A percentile compares a stretch with the other conserved stretches of the same genome.
These are phyloP conservation scores for Lacanobia wlatinum DNA, from an alignment of 2,888 invertebrate species.

Conservation along the genomic window DNA sequence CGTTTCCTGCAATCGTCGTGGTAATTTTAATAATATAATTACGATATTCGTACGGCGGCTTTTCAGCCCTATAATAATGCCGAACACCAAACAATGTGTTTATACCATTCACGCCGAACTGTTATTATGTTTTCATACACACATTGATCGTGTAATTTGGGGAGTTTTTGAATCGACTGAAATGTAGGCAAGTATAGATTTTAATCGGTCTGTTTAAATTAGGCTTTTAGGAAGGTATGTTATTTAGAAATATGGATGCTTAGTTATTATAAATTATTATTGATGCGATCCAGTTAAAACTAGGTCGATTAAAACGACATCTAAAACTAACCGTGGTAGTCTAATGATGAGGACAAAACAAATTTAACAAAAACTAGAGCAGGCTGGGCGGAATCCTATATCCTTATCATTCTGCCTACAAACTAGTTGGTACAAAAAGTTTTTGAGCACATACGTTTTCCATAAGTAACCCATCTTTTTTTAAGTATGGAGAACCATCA, in stretches of 20 bases:
- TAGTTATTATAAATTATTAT: constrained; percentile 1
- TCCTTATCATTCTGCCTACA: too few species aligned
- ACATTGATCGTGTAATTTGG: constrained; percentile 63
- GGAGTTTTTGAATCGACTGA: constrained; percentile 39
- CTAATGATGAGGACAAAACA: background rate
- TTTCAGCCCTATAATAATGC: constrained; percentile 82
- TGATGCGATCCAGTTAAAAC: background rate
- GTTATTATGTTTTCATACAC: constrained; percentile 72
- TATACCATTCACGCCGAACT: constrained; percentile 63
- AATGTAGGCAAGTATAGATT: constrained; percentile 36
- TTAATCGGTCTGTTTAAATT: constrained; percentile 40
- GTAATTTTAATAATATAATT: constrained; percentile 90
- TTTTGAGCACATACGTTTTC: background rate
- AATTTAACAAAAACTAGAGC: background rate
- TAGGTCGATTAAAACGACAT: background rate
- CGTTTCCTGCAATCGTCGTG: constrained; percentile 89
- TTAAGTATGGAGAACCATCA: too few species aligned
- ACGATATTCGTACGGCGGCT: constrained; percentile 85
- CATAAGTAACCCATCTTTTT: background rate
- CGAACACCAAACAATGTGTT: constrained; percentile 76
- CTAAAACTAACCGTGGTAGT: background rate
- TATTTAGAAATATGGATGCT: background rate
- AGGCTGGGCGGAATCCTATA: background rate
- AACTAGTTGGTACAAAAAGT: background rate
- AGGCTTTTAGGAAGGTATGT: constrained; percentile 19